These are phyloP conservation scores for Eurytoma californica DNA, from an alignment of 2,888 invertebrate species.

Conservation along the genomic window DNA sequence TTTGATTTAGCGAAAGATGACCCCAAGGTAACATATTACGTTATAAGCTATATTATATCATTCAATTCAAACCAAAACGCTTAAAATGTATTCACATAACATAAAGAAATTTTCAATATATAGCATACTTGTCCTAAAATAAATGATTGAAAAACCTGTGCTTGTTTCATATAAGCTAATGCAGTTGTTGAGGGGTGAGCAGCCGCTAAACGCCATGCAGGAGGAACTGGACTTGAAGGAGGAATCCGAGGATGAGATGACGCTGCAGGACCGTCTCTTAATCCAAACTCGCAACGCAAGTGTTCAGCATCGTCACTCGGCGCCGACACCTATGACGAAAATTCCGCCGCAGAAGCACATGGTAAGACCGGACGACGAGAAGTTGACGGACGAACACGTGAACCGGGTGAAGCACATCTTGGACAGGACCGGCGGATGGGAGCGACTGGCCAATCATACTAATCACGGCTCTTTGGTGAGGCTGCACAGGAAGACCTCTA, in stretches of 20 bases:
- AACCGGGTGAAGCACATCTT: constrained; percentile 76
- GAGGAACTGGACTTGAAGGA: constrained; percentile 57
- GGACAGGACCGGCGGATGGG: constrained; percentile 79
- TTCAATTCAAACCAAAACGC: too few relatives aligned
- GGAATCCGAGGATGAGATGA: constrained; percentile 51
- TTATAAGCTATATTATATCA: not conserved
- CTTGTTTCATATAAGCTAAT: constrained; percentile 25
- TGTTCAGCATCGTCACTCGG: not conserved
- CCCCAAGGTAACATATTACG: constrained; percentile 63
- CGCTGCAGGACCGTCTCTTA: constrained; percentile 10
- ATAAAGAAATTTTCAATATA: too few relatives aligned
- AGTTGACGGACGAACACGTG: constrained; percentile 67
- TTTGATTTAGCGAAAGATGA: constrained; percentile 74
- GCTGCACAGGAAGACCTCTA: constrained; percentile 74
- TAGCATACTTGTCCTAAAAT: too few relatives aligned
- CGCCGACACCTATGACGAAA: not conserved
- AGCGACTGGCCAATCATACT: constrained; percentile 77
- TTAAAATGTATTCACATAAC: too few relatives aligned
- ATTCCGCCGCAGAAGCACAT: not conserved
- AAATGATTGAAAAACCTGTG: too few relatives aligned
- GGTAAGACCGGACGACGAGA: constrained; percentile 49
- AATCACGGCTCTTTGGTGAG: constrained; percentile 76
- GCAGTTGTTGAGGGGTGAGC: constrained; percentile 38
- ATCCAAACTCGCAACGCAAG: not conserved
- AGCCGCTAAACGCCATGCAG: not conserved